A percentile compares a stretch with the other conserved stretches of the same genome.
Evolutionary conservation across 2,113 vertebrate species (phyloP).

Genomic region (Paratilapia polleni): DNA sequence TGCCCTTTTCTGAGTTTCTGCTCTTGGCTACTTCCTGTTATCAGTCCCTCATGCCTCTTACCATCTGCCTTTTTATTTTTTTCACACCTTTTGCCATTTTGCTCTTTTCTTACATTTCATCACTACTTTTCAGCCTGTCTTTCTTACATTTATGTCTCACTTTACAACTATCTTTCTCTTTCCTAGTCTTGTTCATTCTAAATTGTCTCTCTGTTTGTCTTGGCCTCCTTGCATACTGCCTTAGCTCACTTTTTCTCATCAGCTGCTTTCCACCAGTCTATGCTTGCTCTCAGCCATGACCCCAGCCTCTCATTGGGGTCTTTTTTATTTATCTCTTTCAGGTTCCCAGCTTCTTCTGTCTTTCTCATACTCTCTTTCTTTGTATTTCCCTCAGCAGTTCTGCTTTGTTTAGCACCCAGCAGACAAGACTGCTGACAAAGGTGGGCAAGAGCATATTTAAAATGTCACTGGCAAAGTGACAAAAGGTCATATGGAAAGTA

Average conservation of each 20-base stretch:
- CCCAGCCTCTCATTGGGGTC: slow-evolving; percentile 39
- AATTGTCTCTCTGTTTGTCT: slow-evolving; percentile 1
- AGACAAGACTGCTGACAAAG: slow-evolving; percentile 74
- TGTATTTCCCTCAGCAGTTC: slow-evolving; percentile 50
- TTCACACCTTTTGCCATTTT: slow-evolving; percentile 38
- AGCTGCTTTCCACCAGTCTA: not conserved
- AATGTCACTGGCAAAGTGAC: slow-evolving; percentile 82
- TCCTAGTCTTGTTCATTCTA: not conserved
- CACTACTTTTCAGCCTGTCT: not conserved
- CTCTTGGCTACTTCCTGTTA: slow-evolving; percentile 53
- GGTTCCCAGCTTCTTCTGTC: slow-evolving; percentile 14
- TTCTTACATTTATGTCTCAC: slow-evolving; percentile 18
- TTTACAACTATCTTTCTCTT: slow-evolving; percentile 19
- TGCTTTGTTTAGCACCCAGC: slow-evolving; percentile 74
- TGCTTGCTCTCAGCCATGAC: slow-evolving; percentile 12
- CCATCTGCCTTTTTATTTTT: slow-evolving; percentile 21
- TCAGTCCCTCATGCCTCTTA: slow-evolving; percentile 34
- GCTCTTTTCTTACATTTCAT: slow-evolving; percentile 26
- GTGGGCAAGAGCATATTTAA: slow-evolving; percentile 78
- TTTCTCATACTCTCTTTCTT: slow-evolving; percentile 33
- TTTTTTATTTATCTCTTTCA: slow-evolving; percentile 44
- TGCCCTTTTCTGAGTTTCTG: slow-evolving; percentile 58
- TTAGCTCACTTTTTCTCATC: not conserved
- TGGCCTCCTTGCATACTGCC: not conserved
- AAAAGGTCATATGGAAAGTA: slow-evolving; percentile 83